These are phyloP conservation scores for Amphipoea oculea DNA, from an alignment of 2,888 invertebrate genomes.

Conservation along the genomic window DNA sequence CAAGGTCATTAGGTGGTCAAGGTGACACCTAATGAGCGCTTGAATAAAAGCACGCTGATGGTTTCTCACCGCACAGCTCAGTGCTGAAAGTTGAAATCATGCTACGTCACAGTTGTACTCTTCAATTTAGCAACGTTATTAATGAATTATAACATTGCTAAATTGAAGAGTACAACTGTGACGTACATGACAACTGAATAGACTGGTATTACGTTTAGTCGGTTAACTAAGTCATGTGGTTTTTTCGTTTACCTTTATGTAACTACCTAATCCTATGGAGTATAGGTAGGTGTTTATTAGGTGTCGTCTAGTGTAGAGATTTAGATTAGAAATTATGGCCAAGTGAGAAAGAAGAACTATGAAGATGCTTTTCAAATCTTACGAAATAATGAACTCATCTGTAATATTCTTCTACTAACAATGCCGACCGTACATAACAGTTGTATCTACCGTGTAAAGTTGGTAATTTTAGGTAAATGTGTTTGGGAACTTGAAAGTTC, in stretches of 20 bases:
- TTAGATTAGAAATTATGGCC: background rate
- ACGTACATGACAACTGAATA: no score
- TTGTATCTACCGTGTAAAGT: background rate
- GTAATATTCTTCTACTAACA: background rate
- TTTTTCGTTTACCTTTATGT: no score
- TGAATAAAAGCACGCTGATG: background rate
- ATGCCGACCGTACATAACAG: background rate
- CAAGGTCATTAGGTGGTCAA: no score
- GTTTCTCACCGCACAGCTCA: background rate
- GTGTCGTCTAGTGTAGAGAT: background rate
- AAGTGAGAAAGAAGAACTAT: background rate
- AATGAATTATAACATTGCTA: no score
- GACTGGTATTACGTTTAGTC: no score
- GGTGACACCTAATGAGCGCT: background rate
- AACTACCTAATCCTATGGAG: no score
- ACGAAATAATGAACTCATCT: background rate
- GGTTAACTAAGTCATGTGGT: no score
- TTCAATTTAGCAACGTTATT: no score
- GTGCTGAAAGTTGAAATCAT: background rate
- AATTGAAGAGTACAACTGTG: no score
- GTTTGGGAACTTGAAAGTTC: background rate
- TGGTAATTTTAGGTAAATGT: conserved; percentile 2
- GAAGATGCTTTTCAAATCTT: background rate
- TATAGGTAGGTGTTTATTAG: background rate
- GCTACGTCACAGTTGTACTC: no score